Conservation (phyloP, 92 coral and sea anemone species). For the Palythoa grandiflora region DNA sequence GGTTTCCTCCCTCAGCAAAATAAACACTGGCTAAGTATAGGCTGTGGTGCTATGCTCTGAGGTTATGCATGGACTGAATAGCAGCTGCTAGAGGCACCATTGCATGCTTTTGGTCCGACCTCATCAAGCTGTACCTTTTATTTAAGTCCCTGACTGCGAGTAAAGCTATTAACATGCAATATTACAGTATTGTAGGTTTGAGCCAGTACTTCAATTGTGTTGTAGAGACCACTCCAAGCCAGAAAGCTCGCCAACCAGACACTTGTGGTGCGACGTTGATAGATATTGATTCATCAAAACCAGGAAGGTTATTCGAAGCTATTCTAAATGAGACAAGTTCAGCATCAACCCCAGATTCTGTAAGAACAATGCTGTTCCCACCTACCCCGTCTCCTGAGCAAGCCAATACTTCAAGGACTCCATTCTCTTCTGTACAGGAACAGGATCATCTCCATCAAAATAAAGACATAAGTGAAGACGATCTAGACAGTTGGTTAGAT, state of each 20-base stretch:
- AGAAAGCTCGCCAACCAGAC: neutral
- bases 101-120: too few species aligned
- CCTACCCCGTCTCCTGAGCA: constrained; percentile 1
- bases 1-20: too few species aligned
- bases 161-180: too few species aligned
- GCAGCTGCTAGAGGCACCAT: too few species aligned
- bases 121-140: neutral
- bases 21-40: too few species aligned
- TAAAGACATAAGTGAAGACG: neutral
- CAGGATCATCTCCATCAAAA: neutral
- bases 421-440: neutral
- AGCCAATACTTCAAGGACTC: neutral
- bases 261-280: neutral
- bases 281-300: constrained; percentile 5
- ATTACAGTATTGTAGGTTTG: too few species aligned
- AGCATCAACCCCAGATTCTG: constrained; percentile 38
- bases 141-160: neutral
- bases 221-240: constrained; percentile 5
- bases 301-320: constrained; percentile 43
- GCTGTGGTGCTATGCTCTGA: too few species aligned
- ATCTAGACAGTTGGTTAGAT: neutral
- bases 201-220: neutral
- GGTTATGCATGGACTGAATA: too few species aligned
- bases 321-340: neutral
- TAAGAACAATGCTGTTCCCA: constrained; percentile 16